phyloP scores from a whole-genome alignment of 2,888 invertebrate genomes.

The Physocephala rufipes region DNA sequence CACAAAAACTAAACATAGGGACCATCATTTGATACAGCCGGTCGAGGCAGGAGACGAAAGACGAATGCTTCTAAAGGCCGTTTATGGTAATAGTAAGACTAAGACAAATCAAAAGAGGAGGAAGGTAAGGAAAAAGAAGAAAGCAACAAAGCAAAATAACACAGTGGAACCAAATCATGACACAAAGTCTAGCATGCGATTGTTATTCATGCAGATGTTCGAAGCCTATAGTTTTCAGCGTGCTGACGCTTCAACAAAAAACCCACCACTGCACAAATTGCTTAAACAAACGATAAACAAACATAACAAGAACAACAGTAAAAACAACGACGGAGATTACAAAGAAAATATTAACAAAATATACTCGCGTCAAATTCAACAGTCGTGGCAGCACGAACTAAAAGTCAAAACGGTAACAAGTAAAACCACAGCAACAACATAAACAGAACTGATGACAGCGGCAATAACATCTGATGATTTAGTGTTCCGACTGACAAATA shows the following conservation, averaged over 20 bases:
- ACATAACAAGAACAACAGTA: not conserved
- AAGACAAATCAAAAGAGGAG: not conserved
- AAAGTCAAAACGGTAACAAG: not conserved
- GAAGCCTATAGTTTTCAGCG: too few relatives aligned
- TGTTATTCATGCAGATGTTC: not conserved
- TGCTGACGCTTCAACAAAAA: slow-evolving; percentile 15
- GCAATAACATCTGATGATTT: slow-evolving; percentile 22
- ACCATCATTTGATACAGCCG: too few relatives aligned
- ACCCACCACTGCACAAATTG: not conserved
- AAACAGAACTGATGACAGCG: not conserved
- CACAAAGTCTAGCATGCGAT: not conserved
- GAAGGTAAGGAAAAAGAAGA: not conserved
- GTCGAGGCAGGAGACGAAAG: not conserved
- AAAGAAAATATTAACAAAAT: not conserved
- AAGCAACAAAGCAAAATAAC: not conserved
- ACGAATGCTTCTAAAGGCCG: slow-evolving; percentile 8
- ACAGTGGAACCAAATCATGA: too few relatives aligned
- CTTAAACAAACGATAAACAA: not conserved
- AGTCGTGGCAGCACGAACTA: not conserved
- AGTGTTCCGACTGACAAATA: slow-evolving; percentile 30
- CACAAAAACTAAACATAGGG: too few relatives aligned
- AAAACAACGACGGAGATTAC: not conserved
- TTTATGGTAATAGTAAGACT: slow-evolving; percentile 28
- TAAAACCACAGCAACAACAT: not conserved
- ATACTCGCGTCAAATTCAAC: not conserved